Base-by-base conservation (phyloP, 2,113 vertebrate genomes). In the Cavia aperea region DNA sequence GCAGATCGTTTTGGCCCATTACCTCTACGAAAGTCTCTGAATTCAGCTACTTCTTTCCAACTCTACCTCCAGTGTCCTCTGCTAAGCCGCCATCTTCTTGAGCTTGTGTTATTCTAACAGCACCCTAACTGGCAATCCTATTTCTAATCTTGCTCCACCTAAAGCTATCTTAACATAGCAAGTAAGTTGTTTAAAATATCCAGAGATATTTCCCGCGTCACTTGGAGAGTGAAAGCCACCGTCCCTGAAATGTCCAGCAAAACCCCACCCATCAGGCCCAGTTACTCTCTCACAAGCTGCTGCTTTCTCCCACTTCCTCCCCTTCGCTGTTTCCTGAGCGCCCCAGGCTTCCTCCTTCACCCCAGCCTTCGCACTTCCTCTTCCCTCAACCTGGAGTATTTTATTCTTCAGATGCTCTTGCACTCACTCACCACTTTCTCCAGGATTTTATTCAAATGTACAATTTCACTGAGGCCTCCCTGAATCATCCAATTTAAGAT, bases 201-300 rank as follows among this genome's bases (percentile, higher is more conserved):
- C 33, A 65, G 56, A 24, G 31, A 68, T 46, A 68, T 46, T 58
- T 85, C n/a, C 24, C 31, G 54, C 78, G 18, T 65, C 39, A 75
- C 12, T 78, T 39, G 78, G 33, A 84, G 5, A 91, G 10, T 58
- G 86, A 92, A 92, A 56, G 21, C 36, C 51, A 89, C 18, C 39
- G 1, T 86, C 31, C 63, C 93, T 92, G n/a, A 70, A 70, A 36
- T 19, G 24, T 51, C 68, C 87, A 77, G 9, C 49, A 29, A 72
- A 12, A 60, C 3, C 12, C 1, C 29, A 4, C 5, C 33, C 70
- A 8, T 33, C 39, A 24, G 19, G 9, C 1, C 18, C 26, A 0
- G 5, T 19, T 56, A 15, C 5, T 19, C 26, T 29, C 11, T 10
- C 14, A 18, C 4, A 7, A 23, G 29, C 63, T 12, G 2, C 21